Percentiles rank a stretch among this genome's conserved stretches.
phyloP scores from a whole-genome alignment of 2,113 vertebrate species.

The Choloepus hoffmanni region DNA sequence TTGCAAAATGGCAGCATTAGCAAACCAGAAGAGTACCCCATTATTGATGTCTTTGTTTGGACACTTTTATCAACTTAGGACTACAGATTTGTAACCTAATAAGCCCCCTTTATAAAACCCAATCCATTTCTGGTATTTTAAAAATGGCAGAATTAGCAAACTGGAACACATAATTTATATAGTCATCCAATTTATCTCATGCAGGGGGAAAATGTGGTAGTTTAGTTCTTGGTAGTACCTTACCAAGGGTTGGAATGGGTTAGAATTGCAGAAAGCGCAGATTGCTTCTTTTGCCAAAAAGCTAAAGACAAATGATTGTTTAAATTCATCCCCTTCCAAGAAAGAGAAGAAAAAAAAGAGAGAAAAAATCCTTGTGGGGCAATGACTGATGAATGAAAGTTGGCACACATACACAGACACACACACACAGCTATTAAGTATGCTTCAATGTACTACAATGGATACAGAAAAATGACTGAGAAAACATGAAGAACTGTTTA shows the following conservation, averaged over 20 bases:
- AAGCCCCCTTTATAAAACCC: too few relatives aligned
- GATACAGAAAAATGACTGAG: neutral
- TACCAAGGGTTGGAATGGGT: neutral
- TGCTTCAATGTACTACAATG: neutral
- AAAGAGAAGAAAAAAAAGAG: neutral
- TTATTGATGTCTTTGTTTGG: too few relatives aligned
- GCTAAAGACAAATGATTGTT: too few relatives aligned
- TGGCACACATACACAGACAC: neutral
- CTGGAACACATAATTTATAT: too few relatives aligned
- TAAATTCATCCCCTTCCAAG: neutral
- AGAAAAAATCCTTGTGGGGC: neutral
- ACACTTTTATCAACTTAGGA: too few relatives aligned
- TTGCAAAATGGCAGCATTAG: too few relatives aligned
- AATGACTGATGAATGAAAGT: conserved; percentile 4
- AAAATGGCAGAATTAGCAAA: too few relatives aligned
- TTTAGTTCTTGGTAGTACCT: neutral
- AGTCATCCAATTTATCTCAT: too few relatives aligned
- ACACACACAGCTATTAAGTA: neutral
- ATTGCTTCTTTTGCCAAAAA: neutral
- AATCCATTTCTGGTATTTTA: too few relatives aligned
- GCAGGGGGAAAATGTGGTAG: neutral
- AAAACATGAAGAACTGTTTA: neutral
- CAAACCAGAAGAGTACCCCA: too few relatives aligned
- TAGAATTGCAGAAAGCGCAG: neutral
- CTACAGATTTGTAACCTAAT: too few relatives aligned